Base-by-base conservation (phyloP, 2,797 vertebrate species). In the Discoglossus pictus region DNA sequence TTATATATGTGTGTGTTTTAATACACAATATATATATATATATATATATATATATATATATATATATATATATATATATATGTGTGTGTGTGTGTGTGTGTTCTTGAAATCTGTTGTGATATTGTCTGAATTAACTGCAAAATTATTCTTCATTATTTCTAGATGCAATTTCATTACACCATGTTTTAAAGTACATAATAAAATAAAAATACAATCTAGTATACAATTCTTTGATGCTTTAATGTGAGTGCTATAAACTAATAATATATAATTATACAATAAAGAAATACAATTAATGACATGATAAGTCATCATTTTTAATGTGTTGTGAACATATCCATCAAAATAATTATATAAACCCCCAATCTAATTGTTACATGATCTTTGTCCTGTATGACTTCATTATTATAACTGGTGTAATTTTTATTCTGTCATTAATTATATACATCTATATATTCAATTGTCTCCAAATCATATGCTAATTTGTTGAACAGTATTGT, bases 181-280 rank as follows among this genome's bases (percentile, higher is more conserved):
- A 44, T 44, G 4, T 44, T 20, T 20, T 10, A 20, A 5, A 15
- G 35, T 13, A 50, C 27, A 39, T 52, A 58, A 60, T 36, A 24
- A 47, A 61, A 60, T 68, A 34, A n/a, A n/a, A n/a, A 46, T 27
- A 35, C 61, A 52, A 68, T 68, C 61, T 35, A 17, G 18, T 68
- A 60, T 68, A 10, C 55, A 43, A 61, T 44, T 15, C 27, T 12
- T 40, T 44, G 2, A 44, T 10, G 23, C 13, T 17, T 15, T 42
- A 11, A 44, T 18, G 11, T 13, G 17, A 23, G 47, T 51, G 43
- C 60, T 47, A 51, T 18, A 20, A 46, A 20, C 27, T 53, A 23
- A 56, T 70, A 50, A 21, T 42, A 53, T 16, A n/a, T 7, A 17
- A 20, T 20, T 44, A 18, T 17, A 44, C 7, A 44, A 18, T 44